phyloP scores from a whole-genome alignment of 2,113 vertebrate genomes.

The Mormyrus lacerda region DNA sequence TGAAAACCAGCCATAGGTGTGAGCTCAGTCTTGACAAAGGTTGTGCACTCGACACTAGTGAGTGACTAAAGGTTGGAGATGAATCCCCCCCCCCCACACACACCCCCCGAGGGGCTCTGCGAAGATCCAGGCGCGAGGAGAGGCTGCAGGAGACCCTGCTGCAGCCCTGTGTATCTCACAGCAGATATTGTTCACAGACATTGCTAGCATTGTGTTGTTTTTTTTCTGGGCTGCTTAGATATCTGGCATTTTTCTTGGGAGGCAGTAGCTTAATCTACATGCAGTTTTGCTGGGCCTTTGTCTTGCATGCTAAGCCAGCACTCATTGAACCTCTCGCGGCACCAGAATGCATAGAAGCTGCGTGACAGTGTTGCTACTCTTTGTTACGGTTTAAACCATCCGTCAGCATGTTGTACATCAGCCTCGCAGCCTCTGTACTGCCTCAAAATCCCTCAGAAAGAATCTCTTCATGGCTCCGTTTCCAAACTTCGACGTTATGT shows the following conservation, averaged over 20 bases:
- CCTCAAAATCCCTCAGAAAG: slow-evolving; percentile 4
- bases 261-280: background rate
- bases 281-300: background rate
- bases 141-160: background rate
- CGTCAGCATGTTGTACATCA: slow-evolving; percentile 6
- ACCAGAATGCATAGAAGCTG: background rate
- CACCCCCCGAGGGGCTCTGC: too few relatives aligned
- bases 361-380: background rate
- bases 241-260: background rate
- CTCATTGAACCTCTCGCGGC: background rate
- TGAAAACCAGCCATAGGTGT: background rate
- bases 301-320: background rate
- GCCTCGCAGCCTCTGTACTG: background rate
- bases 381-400: slow-evolving; percentile 33
- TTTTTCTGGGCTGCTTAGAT: background rate
- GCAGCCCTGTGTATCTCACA: background rate
- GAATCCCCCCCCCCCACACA: slow-evolving; percentile 1
- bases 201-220: background rate
- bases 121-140: background rate
- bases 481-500: slow-evolving; percentile 18
- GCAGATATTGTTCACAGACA: background rate
- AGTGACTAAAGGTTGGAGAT: background rate
- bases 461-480: background rate
- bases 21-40: background rate
- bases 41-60: background rate